Conservation (phyloP, 2,888 invertebrate genomes). For the Zygaena filipendulae region DNA sequence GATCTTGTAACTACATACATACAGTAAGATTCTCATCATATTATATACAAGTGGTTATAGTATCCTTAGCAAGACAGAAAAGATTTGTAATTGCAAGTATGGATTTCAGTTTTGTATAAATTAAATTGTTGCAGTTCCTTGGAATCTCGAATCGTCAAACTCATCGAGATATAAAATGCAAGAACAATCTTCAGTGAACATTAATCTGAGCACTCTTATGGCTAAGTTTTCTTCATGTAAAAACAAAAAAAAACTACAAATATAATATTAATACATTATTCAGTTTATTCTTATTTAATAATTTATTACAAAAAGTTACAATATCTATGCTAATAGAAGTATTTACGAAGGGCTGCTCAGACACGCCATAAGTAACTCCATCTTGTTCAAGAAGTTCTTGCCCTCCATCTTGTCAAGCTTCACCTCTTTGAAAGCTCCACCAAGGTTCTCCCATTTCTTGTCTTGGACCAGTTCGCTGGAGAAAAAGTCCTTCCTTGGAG, state of each 20-base stretch:
- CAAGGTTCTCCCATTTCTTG: constrained; percentile 93
- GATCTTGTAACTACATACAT: no score
- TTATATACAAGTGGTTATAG: no score
- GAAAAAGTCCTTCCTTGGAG: constrained; percentile 88
- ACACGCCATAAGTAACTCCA: constrained; percentile 95
- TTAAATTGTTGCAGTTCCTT: constrained; percentile 55
- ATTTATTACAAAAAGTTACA: constrained; percentile 4
- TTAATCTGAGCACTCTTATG: constrained; percentile 59
- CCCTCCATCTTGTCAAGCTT: constrained; percentile 96
- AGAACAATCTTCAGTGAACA: constrained; percentile 67
- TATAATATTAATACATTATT: constrained; percentile 16
- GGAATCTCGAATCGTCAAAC: constrained; percentile 38
- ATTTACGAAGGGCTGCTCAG: constrained; percentile 76
- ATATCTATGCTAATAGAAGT: constrained; percentile 13
- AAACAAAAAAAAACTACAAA: constrained; percentile 39
- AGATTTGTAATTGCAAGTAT: no score
- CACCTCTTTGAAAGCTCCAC: constrained; percentile 91
- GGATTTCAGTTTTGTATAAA: constrained; percentile 9
- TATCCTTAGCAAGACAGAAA: no score
- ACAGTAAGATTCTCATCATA: no score
- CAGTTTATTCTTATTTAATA: constrained; percentile 23
- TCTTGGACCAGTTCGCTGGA: constrained; percentile 89
- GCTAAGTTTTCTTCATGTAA: constrained; percentile 50
- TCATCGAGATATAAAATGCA: constrained; percentile 42
- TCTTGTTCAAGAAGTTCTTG: constrained; percentile 94